Evolutionary conservation across 1,140 invertebrate species (phyloP), one percentile per base, ranked within the genome.

Genomic region (Trichoplusia ni): DNA sequence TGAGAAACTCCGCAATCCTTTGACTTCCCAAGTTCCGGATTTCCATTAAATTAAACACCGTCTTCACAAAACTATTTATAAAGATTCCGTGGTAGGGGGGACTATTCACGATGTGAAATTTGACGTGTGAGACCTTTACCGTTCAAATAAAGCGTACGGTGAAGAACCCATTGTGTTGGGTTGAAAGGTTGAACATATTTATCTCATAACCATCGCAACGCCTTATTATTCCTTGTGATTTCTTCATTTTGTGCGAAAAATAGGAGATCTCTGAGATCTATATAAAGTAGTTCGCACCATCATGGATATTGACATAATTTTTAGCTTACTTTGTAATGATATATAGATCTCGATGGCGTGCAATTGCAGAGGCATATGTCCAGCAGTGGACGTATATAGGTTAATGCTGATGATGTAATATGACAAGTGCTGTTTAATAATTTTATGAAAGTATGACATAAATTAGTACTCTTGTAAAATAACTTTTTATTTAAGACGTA

Each of bases 51-150:
- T 89, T 89, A 89, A 87, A 68, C 85, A 77, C 47, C 75, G 66
- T 80, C 79, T 81, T 80, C 71, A 69, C 75, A 68, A 69, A 89
- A 89, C 86, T 89, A 89, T 89, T 89, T 89, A 84, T 88, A 89
- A 89, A 88, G 85, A 90, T 90, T 90, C 76, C 71, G 63, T 65
- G 73, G 63, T 38, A 38, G 46, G 70, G 81, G 79, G 82, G 75
- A 58, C 81, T 71, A 86, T 90, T 90, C 83, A 88, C 75, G 77
- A 82, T 81, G 81, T 88, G 84, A 86, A 90, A 90, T 88, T 90
- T 88, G 85, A 90, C 85, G 87, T 90, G 83, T 85, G 77, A 82
- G 83, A 81, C 82, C 79, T 81, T 66, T 70, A 58, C 67, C 51
- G 63, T 64, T 73, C 69, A 65, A 80, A 82, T 82, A 77, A 77